Conservation (phyloP, 1,140 invertebrate species). For the Brachionus calyciflorus region DNA sequence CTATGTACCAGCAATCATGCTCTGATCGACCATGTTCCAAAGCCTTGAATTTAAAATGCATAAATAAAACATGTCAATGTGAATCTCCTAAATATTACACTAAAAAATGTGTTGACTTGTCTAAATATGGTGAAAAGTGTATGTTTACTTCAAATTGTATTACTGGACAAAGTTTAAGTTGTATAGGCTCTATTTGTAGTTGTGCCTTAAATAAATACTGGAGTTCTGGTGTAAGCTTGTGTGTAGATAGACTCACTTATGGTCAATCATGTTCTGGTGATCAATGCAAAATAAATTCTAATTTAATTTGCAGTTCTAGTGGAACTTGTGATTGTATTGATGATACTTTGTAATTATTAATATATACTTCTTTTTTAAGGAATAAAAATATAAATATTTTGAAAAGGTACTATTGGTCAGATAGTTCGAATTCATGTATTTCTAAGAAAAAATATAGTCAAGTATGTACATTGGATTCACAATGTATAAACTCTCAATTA, state of each 20-base stretch:
- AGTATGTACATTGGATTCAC: not conserved
- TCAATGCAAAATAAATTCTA: not conserved
- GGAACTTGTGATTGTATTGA: conserved; percentile 1
- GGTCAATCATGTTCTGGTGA: not conserved
- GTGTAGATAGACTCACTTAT: conserved; percentile 14
- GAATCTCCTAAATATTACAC: conserved; percentile 29
- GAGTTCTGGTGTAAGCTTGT: not conserved
- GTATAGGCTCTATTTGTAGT: not conserved
- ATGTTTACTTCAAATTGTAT: not conserved
- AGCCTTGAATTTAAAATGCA: not conserved
- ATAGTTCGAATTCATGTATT: not conserved
- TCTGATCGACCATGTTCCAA: not conserved
- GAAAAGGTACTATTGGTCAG: not conserved
- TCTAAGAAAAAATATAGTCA: conserved; percentile 1
- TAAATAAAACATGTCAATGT: not conserved
- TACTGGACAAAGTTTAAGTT: not conserved
- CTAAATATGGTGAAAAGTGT: conserved; percentile 29
- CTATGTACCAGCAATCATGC: not conserved
- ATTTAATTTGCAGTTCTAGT: not conserved
- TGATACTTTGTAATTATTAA: not conserved
- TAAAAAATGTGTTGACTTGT: conserved; percentile 27
- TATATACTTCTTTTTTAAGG: not conserved
- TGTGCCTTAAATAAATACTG: conserved; percentile 7
- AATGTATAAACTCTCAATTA: not conserved
- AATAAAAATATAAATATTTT: not conserved